These are phyloP conservation scores for Diuraphis noxia DNA, from an alignment of 1,140 invertebrate genomes.

Conservation along the genomic window DNA sequence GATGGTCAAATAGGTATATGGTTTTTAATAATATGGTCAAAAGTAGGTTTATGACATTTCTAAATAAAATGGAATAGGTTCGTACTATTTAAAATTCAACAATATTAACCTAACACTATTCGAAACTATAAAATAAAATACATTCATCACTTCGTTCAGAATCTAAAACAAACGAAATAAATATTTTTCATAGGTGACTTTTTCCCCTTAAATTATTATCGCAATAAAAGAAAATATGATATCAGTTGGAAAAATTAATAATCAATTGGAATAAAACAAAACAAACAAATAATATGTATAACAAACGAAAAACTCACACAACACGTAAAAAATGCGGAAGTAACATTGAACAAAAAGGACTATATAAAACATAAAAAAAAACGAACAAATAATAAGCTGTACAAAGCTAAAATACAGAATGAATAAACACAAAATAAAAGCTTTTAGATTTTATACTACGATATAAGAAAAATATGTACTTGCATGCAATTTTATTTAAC, in stretches of 20 bases:
- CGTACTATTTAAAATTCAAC: neutral
- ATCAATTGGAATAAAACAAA: neutral
- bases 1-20: too few relatives aligned
- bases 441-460: constrained; percentile 33
- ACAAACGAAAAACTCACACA: constrained; percentile 38
- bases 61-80: neutral
- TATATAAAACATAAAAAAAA: constrained; percentile 27
- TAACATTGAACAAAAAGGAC: constrained; percentile 24
- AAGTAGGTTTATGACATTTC: neutral
- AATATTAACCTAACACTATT: neutral
- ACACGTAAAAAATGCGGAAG: constrained; percentile 48
- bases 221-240: neutral
- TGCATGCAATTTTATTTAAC: constrained; percentile 20
- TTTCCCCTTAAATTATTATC: neutral
- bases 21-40: neutral
- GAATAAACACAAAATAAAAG: constrained; percentile 42
- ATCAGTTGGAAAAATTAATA: neutral
- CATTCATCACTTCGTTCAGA: too few relatives aligned
- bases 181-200: neutral
- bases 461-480: constrained; percentile 2
- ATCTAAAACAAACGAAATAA: neutral
- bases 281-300: neutral
- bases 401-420: constrained; percentile 46
- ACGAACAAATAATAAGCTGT: constrained; percentile 14
- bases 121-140: neutral